Evolutionary conservation across 53 echinoderm and acorn worm species (phyloP).

Genomic region (Crossaster papposus): DNA sequence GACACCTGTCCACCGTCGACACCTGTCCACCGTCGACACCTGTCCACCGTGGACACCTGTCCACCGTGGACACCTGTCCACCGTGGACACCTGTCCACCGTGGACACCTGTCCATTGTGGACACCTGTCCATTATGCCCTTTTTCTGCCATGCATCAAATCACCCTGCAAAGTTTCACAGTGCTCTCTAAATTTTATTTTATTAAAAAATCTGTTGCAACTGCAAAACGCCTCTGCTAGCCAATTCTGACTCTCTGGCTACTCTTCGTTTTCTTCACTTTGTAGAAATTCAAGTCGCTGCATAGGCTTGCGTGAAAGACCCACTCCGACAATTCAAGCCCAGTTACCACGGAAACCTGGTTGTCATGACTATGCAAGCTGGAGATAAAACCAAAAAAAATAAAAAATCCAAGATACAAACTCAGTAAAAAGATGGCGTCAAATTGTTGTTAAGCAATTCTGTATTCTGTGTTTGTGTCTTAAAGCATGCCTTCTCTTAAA

Average conservation of each 20-base stretch:
- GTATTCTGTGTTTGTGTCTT: constrained; percentile 24
- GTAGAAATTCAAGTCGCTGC: constrained; percentile 30
- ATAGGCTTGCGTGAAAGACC: constrained; percentile 62
- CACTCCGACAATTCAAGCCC: constrained; percentile 56
- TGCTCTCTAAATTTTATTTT: background rate
- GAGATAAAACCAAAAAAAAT: constrained; percentile 1
- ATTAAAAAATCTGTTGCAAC: background rate
- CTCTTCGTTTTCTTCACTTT: constrained; percentile 16
- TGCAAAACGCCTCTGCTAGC: background rate
- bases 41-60: background rate
- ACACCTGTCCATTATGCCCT: background rate
- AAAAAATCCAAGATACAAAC: background rate
- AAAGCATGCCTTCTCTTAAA: constrained; percentile 10
- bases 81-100: background rate
- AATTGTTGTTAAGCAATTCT: background rate
- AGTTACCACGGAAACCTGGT: constrained; percentile 31
- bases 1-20: background rate
- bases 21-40: background rate
- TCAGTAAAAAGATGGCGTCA: background rate
- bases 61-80: background rate
- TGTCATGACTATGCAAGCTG: constrained; percentile 46
- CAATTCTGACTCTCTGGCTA: constrained; percentile 2
- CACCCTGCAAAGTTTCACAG: background rate
- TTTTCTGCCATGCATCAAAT: background rate
- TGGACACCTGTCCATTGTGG: background rate